phyloP scores from a whole-genome alignment of 1,140 invertebrate genomes.

The Saccostrea cuccullata region DNA sequence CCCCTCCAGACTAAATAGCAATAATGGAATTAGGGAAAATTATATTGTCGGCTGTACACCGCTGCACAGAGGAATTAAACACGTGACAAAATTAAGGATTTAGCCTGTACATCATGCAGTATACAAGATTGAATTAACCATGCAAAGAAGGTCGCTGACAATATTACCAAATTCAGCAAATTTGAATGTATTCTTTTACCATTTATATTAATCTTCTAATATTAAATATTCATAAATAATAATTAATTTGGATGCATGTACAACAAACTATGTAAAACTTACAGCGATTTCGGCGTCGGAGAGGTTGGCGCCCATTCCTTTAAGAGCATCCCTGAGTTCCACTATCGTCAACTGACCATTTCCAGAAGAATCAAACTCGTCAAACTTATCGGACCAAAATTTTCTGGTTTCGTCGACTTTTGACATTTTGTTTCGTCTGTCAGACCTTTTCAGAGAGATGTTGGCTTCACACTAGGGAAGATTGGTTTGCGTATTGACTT shows the following conservation, averaged over 20 bases:
- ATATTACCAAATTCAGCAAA: no score
- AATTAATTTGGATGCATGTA: background rate
- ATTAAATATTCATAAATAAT: background rate
- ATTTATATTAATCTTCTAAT: background rate
- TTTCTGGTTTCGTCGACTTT: slow-evolving; percentile 23
- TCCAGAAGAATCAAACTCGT: background rate
- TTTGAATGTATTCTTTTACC: background rate
- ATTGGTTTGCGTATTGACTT: background rate
- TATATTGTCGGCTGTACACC: no score
- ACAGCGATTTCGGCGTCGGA: background rate
- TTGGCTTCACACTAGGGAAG: background rate
- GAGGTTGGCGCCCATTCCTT: background rate
- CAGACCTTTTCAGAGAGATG: background rate
- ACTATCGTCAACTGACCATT: background rate
- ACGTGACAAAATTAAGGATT: no score
- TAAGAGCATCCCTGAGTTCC: background rate
- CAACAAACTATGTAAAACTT: background rate
- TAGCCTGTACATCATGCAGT: no score
- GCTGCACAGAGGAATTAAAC: no score
- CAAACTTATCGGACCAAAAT: background rate
- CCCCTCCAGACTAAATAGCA: no score
- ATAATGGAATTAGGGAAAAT: no score
- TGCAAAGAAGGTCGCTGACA: no score
- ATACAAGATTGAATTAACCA: no score
- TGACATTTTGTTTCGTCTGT: background rate